These are phyloP conservation scores for Sigmodon hispidus DNA, from an alignment of 2,113 vertebrate species.

Conservation along the genomic window DNA sequence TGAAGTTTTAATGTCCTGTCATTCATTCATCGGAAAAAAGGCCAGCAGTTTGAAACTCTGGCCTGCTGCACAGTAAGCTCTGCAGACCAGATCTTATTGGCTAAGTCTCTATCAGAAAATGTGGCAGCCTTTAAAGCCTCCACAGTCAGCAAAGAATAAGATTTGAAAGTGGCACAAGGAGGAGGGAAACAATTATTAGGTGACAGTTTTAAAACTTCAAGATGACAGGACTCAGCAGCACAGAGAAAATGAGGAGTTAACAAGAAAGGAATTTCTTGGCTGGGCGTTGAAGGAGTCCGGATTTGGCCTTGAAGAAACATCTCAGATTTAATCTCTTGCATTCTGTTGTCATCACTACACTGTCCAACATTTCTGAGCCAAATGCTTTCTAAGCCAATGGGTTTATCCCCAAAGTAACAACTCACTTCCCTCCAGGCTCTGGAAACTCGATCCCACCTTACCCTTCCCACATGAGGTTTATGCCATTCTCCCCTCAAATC, in stretches of 20 bases:
- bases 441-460: neutral
- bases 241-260: slow-evolving; percentile 26
- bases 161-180: neutral
- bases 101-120: neutral
- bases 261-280: slow-evolving; percentile 42
- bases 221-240: neutral
- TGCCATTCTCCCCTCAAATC: neutral
- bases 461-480: neutral
- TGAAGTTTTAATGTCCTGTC: slow-evolving; percentile 13
- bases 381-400: neutral
- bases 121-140: neutral
- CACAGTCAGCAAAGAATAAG: neutral
- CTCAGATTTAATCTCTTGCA: slow-evolving; percentile 44
- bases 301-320: slow-evolving; percentile 53
- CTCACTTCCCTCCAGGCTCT: neutral
- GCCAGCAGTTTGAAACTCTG: neutral
- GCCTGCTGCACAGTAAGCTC: neutral
- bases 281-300: slow-evolving; percentile 49
- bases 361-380: slow-evolving; percentile 48
- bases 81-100: neutral
- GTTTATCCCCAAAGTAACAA: slow-evolving; percentile 14
- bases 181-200: neutral
- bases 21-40: neutral
- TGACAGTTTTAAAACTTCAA: neutral
- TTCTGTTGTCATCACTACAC: slow-evolving; percentile 33